Conservation (phyloP, 2,113 vertebrate genomes). For the Uropsilus gracilis region DNA sequence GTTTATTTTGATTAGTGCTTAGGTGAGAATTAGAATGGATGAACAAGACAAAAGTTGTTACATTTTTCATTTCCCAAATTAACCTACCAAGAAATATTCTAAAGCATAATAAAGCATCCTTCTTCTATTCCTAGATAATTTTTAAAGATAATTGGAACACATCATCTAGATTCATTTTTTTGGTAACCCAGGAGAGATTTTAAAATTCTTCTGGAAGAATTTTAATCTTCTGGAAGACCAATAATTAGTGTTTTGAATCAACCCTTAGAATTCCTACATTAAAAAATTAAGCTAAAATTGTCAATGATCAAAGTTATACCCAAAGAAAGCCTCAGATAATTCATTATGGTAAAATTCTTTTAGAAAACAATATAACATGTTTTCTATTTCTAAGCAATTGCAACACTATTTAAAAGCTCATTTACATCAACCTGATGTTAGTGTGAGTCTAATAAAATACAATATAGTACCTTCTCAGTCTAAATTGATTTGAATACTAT, state of each 20-base stretch:
- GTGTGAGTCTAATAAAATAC: background rate
- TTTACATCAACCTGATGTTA: background rate
- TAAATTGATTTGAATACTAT: background rate
- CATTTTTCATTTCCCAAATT: background rate
- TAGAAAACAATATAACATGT: conserved; percentile 13
- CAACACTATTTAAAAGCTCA: background rate
- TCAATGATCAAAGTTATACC: background rate
- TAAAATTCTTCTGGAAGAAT: background rate
- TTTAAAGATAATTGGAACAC: background rate
- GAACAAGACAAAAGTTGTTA: background rate
- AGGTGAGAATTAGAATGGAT: background rate
- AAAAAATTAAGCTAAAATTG: conserved; percentile 31
- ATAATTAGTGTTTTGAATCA: background rate
- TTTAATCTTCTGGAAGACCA: background rate
- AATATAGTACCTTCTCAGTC: background rate
- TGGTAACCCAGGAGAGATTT: conserved; percentile 31
- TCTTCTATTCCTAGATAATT: background rate
- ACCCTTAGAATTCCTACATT: background rate
- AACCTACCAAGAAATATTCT: background rate
- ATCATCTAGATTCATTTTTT: background rate
- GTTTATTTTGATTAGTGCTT: background rate
- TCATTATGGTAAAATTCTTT: background rate
- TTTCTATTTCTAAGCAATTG: background rate
- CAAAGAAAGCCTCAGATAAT: background rate
- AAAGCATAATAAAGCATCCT: background rate